Evolutionary conservation across 2,888 invertebrate species (phyloP), one percentile per base, ranked within the genome.

Genomic region (Drosophila mimica): DNA sequence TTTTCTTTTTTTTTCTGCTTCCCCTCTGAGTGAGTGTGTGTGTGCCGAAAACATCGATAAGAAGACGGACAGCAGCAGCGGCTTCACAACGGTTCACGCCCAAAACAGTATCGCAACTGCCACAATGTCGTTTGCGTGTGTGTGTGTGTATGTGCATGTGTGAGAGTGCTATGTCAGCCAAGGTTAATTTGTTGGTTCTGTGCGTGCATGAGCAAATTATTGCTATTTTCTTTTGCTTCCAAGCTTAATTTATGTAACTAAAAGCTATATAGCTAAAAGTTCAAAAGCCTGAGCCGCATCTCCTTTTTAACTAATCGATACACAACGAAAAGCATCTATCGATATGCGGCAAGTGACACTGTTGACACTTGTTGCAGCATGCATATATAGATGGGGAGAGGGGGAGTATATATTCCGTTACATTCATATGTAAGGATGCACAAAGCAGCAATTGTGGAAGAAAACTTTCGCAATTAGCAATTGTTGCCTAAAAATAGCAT

Each of bases 81-180:
- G 61, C 66, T 81, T 76, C 34, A 63, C 36, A 31, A 64, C 57
- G 67, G 83, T 85, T 71, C 77, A 85, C 84, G 89, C 89, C 84
- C 84, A 76, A 89, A 81, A 82, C 46, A 69, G 78, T 75, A 74
- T 81, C 73, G 76, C 49, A 38, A 57, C 36, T 65, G 62, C 69
- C 49, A 56, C 59, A 58, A 61, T 34, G 60, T 67, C 57, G 59
- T 62, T 38, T 61, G 38, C 13, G 40, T 43, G 51, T 49, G 49
- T 48, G 36, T 51, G 8, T 31, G 25, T 38, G 48, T 43, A 53
- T 59, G 51, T 40, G 64, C 53, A 34, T 28, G 28, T 28, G 31
- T 40, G 8, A 43, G 48, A 40, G 56, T 49, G 46, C 13, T 64
- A 36, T 56, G 38, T 43, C 54, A 48, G 53, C 36, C 78, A 80